Evolutionary conservation across 2,888 invertebrate genomes (phyloP), one percentile per base, ranked within the genome.

Genomic region (Drosophila mulleri): DNA sequence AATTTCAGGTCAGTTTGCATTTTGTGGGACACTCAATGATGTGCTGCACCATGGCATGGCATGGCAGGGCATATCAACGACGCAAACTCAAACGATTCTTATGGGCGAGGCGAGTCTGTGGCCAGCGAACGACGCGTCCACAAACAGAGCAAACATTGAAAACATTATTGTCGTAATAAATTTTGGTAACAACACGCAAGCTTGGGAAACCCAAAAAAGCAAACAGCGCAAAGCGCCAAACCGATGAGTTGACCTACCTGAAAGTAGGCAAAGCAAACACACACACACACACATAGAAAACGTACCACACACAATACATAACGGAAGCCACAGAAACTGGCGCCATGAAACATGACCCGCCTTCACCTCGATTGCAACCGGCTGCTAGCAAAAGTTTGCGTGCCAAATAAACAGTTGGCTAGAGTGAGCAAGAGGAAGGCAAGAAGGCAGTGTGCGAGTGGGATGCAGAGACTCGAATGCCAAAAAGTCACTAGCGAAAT

Each of bases 141-240:
- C 6, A 63, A 63, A 73, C 42, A 60, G 45, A 65, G 65, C 74
- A 63, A 73, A 54, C 70, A 66, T 39, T 60, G 42, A 35, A 71
- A 72, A 87, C 76, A 76, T 73, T 73, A 82, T 84, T 75, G 80
- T 80, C 72, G 78, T 78, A 75, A 89, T 88, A 89, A 89, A 88
- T 88, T 89, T 87, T 61, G 63, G 52, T 48, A 60, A 44, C 42
- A 77, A 78, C 80, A 84, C 70, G 79, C 71, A 72, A 77, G 56
- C 60, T 62, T 11, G 35, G 39, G 59, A 48, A 44, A 29, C 37
- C 26, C 20, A 23, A 48, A 63, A 70, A 67, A 63, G 74, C 64
- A 79, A 78, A 70, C 67, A 70, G 62, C 47, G 58, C 44, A 64
- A 48, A 67, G 64, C 54, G 61, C 47, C 60, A 67, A 74, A 52